Percentiles rank a stretch among this genome's conserved stretches.
Evolutionary conservation across 1,140 invertebrate species (phyloP).

Genomic region (Pseudomyrmex sp.): DNA sequence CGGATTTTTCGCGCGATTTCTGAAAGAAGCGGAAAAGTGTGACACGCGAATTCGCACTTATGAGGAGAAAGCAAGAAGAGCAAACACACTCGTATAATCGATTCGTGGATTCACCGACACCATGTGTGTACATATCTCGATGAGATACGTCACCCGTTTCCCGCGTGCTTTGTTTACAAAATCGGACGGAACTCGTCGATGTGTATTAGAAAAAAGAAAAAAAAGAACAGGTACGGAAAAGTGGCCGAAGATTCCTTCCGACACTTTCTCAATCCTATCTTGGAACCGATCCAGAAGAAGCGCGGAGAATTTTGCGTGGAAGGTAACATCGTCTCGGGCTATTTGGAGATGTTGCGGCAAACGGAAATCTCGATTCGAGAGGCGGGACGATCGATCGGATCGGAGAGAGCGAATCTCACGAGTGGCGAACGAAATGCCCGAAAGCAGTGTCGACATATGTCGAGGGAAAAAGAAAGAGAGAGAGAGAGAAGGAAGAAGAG

Average conservation of each 20-base stretch:
- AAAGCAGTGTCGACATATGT: constrained; percentile 3
- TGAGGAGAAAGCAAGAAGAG: not conserved
- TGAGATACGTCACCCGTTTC: not conserved
- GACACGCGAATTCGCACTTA: constrained; percentile 20
- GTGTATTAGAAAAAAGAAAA: not conserved
- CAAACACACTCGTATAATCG: constrained; percentile 25
- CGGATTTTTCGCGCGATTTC: not conserved
- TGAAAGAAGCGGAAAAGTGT: not conserved
- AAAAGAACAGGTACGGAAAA: not conserved
- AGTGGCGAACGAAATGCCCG: not conserved
- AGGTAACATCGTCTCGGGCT: constrained; percentile 38
- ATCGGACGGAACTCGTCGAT: constrained; percentile 7
- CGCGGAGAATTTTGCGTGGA: constrained; percentile 42
- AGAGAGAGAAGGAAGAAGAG: not conserved
- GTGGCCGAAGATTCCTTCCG: not conserved
- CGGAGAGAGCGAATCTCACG: constrained; percentile 19
- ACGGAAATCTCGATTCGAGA: constrained; percentile 43
- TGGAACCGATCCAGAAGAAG: constrained; percentile 38
- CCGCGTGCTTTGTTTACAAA: constrained; percentile 31
- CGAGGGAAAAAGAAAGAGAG: not conserved
- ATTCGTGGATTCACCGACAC: not conserved
- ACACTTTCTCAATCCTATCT: constrained; percentile 2
- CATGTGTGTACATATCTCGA: not conserved
- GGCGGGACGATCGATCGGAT: constrained; percentile 38
- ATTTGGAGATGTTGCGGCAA: constrained; percentile 39